A percentile compares a stretch with the other conserved stretches of the same genome.
phyloP scores from a whole-genome alignment of 1,140 invertebrate species.

The Cotesia glomerata region DNA sequence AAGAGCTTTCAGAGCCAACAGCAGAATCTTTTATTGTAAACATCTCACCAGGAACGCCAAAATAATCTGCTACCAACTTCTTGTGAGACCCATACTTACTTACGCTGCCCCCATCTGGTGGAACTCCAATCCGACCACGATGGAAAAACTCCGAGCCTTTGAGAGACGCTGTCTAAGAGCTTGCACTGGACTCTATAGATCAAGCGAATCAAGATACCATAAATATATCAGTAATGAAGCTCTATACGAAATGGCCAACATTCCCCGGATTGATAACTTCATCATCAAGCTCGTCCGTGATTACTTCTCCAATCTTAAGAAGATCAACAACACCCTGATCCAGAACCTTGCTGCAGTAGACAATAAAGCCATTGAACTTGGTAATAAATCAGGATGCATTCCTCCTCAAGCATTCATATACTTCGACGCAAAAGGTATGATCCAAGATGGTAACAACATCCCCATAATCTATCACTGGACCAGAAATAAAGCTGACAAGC shows the following conservation, averaged over 20 bases:
- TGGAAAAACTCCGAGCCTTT: background rate
- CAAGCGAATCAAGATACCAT: conserved; percentile 15
- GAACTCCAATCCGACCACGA: background rate
- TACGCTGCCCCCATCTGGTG: conserved; percentile 14
- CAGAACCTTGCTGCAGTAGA: background rate
- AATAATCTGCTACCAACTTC: conserved; percentile 16
- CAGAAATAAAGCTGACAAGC: background rate
- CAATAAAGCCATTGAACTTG: background rate
- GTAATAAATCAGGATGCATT: background rate
- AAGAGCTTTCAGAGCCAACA: conserved; percentile 6
- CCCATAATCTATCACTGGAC: background rate
- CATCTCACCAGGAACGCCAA: conserved; percentile 3
- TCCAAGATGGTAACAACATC: background rate
- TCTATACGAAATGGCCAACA: conserved; percentile 34
- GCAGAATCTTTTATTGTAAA: conserved; percentile 3
- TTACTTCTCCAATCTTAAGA: conserved; percentile 12
- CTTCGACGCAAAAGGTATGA: background rate
- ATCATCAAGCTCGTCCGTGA: conserved; percentile 36
- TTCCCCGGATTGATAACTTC: conserved; percentile 37
- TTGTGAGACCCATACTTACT: conserved; percentile 10
- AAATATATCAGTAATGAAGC: conserved; percentile 26
- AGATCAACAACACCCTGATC: background rate
- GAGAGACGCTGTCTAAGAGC: background rate
- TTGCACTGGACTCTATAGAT: conserved; percentile 22
- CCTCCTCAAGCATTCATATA: background rate